Percentiles rank a stretch among this genome's conserved stretches.
Conservation (phyloP, 2,797 vertebrate species). For the Ptychobarbus kaznakovi region DNA sequence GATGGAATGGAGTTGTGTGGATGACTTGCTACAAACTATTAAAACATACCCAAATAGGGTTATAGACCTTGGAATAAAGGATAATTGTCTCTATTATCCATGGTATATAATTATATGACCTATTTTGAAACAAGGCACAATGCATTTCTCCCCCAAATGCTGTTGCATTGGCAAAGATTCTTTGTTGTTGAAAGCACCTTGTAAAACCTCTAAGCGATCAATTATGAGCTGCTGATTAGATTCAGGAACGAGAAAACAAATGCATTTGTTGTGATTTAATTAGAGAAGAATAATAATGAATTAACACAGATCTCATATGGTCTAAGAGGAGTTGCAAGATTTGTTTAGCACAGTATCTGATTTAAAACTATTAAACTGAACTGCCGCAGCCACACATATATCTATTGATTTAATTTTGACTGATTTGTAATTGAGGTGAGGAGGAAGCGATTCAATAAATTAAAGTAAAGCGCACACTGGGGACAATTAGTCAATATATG, state of each 20-base stretch:
- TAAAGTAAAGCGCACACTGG: neutral
- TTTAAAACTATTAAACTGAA: conserved; percentile 16
- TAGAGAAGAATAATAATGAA: conserved; percentile 52
- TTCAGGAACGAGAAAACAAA: conserved; percentile 41
- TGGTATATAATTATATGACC: neutral
- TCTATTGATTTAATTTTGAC: conserved; percentile 11
- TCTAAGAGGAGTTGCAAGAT: neutral
- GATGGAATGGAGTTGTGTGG: neutral
- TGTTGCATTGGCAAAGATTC: neutral
- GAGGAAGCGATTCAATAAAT: conserved; percentile 25
- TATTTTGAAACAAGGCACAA: neutral
- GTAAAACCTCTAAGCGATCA: conserved; percentile 47
- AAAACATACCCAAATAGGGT: neutral
- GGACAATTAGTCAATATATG: conserved; percentile 23
- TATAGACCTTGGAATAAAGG: neutral
- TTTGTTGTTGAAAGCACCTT: conserved; percentile 31
- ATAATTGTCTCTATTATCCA: neutral
- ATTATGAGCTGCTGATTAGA: conserved; percentile 55
- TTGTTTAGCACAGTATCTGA: neutral
- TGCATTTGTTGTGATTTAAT: conserved; percentile 50
- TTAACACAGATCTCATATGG: conserved; percentile 34
- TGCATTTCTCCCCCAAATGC: neutral
- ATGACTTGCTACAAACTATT: neutral
- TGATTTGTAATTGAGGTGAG: conserved; percentile 29
- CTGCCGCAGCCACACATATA: neutral